These are phyloP conservation scores for Nymphalis urticae DNA, from an alignment of 2,888 invertebrate genomes.

Conservation along the genomic window DNA sequence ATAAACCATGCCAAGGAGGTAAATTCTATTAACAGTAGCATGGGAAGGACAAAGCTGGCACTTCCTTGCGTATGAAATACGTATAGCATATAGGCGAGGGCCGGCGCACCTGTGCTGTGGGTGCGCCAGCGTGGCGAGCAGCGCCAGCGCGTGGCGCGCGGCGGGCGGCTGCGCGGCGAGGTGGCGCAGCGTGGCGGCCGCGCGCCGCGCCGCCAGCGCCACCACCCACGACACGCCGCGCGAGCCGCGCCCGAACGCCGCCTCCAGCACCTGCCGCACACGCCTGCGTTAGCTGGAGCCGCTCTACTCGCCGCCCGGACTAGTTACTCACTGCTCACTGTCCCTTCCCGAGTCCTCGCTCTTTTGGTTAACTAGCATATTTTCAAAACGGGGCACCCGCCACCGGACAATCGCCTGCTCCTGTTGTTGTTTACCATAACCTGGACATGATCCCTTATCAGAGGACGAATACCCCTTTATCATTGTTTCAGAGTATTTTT, in stretches of 20 bases:
- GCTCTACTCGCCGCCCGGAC: too few relatives aligned
- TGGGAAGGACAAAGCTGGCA: too few relatives aligned
- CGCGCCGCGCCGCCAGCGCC: slow-evolving; percentile 59
- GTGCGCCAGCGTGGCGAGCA: slow-evolving; percentile 59
- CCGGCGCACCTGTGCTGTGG: slow-evolving; percentile 56
- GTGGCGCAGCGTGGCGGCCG: slow-evolving; percentile 57
- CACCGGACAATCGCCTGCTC: too few relatives aligned
- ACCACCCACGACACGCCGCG: slow-evolving; percentile 65
- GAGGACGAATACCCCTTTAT: too few relatives aligned
- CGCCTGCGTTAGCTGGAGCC: too few relatives aligned
- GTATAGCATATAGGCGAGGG: slow-evolving; percentile 49
- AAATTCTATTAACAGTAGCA: too few relatives aligned
- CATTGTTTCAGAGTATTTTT: too few relatives aligned
- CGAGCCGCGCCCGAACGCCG: slow-evolving; percentile 63
- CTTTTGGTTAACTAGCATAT: background rate
- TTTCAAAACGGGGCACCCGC: too few relatives aligned
- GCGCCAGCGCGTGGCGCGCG: slow-evolving; percentile 55
- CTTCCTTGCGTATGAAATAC: too few relatives aligned
- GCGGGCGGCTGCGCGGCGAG: slow-evolving; percentile 56
- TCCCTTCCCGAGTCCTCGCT: background rate
- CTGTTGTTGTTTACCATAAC: too few relatives aligned
- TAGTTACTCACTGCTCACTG: too few relatives aligned
- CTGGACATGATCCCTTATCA: too few relatives aligned
- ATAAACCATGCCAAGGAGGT: background rate
- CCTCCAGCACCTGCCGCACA: slow-evolving; percentile 57